These are phyloP conservation scores for Pinna nobilis DNA, from an alignment of 1,140 invertebrate species.

Conservation along the genomic window DNA sequence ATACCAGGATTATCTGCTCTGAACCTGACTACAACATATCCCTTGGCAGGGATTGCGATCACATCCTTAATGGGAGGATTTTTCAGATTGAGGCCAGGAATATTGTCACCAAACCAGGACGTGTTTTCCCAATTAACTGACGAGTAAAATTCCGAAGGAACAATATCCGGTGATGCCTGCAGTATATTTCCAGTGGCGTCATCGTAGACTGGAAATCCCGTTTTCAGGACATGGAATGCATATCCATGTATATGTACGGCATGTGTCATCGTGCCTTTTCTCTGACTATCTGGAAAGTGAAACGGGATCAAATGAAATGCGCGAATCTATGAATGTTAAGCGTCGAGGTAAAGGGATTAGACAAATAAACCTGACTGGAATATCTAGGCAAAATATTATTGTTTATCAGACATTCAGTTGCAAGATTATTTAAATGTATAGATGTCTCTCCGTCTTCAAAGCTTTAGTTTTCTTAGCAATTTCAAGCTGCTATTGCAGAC, in stretches of 20 bases:
- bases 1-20: conserved; percentile 62
- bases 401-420: too few species aligned
- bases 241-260: conserved; percentile 86
- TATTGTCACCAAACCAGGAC: conserved; percentile 5
- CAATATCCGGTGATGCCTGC: conserved; percentile 19
- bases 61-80: conserved; percentile 82
- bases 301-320: too few species aligned
- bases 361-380: too few species aligned
- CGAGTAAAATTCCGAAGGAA: conserved; percentile 8
- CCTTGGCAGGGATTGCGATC: conserved; percentile 80
- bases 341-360: too few species aligned
- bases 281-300: conserved; percentile 69
- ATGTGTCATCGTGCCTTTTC: conserved; percentile 77
- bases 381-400: neutral
- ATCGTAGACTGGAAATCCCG: conserved; percentile 61
- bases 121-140: conserved; percentile 28
- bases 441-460: too few species aligned
- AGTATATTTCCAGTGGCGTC: conserved; percentile 25
- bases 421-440: too few species aligned
- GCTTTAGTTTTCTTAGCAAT: too few species aligned
- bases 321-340: too few species aligned
- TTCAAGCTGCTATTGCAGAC: too few species aligned
- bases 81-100: conserved; percentile 63
- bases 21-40: conserved; percentile 82
- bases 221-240: conserved; percentile 81